Evolutionary conservation across 2,797 vertebrate genomes (phyloP).

Genomic region (Phataginus tetradactyla): DNA sequence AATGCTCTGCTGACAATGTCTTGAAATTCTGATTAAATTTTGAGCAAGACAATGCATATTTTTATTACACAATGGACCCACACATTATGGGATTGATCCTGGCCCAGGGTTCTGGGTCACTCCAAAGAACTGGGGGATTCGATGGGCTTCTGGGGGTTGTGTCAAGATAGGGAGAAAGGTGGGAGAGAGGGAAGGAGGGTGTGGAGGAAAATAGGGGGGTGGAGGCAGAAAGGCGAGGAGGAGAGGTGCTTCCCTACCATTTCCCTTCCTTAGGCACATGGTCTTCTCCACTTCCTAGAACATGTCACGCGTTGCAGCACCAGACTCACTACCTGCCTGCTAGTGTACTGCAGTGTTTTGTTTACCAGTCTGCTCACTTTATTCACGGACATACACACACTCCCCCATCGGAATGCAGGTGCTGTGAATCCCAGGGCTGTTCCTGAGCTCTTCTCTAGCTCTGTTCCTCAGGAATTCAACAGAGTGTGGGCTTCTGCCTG

Average conservation of each 20-base stretch:
- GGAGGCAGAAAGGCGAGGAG: background rate
- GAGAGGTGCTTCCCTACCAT: background rate
- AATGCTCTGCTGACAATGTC: background rate
- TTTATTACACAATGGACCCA: background rate
- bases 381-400: background rate
- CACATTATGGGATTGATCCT: background rate
- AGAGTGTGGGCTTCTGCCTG: background rate
- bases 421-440: background rate
- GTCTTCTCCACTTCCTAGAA: background rate
- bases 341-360: accelerated
- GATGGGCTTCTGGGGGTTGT: background rate
- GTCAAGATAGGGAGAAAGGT: background rate
- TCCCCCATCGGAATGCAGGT: no score
- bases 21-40: background rate
- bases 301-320: no score
- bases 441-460: background rate
- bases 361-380: background rate
- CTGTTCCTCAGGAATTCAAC: background rate
- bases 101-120: background rate
- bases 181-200: background rate
- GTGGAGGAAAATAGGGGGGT: no score
- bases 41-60: background rate
- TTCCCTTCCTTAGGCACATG: accelerated
- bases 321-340: background rate
- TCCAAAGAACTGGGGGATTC: background rate